Evolutionary conservation across 2,113 vertebrate genomes (phyloP), one percentile per base, ranked within the genome.

Genomic region (Gorsachius goisagi): DNA sequence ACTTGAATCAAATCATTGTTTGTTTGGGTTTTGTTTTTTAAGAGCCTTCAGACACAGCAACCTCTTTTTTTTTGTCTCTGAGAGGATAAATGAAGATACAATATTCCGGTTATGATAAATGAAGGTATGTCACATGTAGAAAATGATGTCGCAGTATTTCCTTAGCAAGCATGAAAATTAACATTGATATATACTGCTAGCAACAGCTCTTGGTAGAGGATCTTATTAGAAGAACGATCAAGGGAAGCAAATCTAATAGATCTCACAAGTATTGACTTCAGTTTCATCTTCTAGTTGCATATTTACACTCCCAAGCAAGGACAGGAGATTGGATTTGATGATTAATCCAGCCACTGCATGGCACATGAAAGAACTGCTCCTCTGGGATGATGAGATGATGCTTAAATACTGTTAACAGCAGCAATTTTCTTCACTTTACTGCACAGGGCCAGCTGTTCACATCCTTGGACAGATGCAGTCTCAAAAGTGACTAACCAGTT

Each of bases 311-410:
- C 45, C 30, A 33, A 88, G 35, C 50, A 80, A 91, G 78, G 85
- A 73, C n/a, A 79, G 10, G n/a, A 30, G 26, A 60, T n/a, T 2
- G 9, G 45, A 76, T 52, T 17, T 74, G 41, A 82, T 35, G 55
- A 85, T 56, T 37, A 67, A 89, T n/a, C 30, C 47, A 74, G 41
- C 9, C 44, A 52, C 55, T 62, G 50, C 2, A 0, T 3, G 19
- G 59, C 56, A 81, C 24, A 28, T 28, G 69, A 69, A 64, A 85
- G 27, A 66, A 66, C 5, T 35, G 30, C 39, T 76, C 56, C 53
- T 88, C 66, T 72, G 59, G 71, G 79, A 45, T 1, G 0, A 60
- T 9, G 56, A 55, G 72, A 27, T 2, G 1, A 53, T 1, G 0
- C 50, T 77, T 32, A 53, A 5, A 5, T 2, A 26, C 58, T 63